Evolutionary conservation across 2,888 invertebrate genomes (phyloP).

Genomic region (Drosophila hamatofila): DNA sequence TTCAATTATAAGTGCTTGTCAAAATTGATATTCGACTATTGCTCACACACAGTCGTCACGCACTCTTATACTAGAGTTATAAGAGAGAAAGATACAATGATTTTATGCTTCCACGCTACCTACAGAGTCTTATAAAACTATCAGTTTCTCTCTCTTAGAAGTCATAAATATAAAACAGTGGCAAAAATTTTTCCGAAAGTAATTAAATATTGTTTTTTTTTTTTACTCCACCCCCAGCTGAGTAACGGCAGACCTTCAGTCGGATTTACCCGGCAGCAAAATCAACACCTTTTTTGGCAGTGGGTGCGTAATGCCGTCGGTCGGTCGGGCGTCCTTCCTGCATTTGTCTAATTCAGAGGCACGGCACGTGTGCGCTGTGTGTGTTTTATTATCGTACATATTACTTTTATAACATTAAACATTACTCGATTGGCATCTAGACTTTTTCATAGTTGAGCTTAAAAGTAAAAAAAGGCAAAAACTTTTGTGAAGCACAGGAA

Average conservation of each 20-base stretch:
- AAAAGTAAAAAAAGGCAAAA: no score
- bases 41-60: neutral
- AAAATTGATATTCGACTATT: conserved; percentile 30
- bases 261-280: conserved; percentile 59
- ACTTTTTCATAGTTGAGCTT: neutral
- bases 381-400: conserved; percentile 49
- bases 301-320: conserved; percentile 3
- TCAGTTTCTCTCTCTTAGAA: conserved; percentile 25
- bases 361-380: conserved; percentile 63
- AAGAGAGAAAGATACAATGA: neutral
- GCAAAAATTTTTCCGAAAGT: conserved; percentile 49
- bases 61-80: neutral
- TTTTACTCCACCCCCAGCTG: conserved; percentile 2
- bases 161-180: conserved; percentile 58
- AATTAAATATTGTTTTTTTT: conserved; percentile 40
- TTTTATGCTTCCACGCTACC: conserved; percentile 16
- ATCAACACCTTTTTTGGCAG: conserved; percentile 63
- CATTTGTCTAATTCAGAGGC: conserved; percentile 44
- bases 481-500: conserved; percentile 3
- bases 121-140: conserved; percentile 36
- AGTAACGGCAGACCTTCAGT: conserved; percentile 15
- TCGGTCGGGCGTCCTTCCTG: conserved; percentile 14
- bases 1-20: conserved; percentile 54
- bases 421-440: conserved; percentile 5
- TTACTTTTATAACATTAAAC: neutral